Conservation (phyloP, 2,888 invertebrate species). For the Conistra vaccinii region DNA sequence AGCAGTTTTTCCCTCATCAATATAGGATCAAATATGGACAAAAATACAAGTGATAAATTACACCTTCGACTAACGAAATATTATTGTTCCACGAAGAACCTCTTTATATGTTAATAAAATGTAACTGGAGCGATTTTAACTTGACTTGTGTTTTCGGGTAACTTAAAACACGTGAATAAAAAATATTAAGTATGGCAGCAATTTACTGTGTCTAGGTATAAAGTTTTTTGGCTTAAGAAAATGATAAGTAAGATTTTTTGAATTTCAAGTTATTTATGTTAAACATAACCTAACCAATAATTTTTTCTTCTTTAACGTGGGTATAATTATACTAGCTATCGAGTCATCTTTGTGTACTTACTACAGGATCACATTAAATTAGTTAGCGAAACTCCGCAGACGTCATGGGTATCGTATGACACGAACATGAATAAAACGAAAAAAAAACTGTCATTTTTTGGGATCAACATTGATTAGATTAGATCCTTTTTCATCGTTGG, state of each 20-base stretch:
- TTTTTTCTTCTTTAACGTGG: not conserved
- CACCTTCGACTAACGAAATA: not conserved
- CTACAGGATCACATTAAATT: no score
- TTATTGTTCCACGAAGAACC: not conserved
- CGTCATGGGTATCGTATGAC: no score
- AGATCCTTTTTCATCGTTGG: no score
- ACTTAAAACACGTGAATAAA: not conserved
- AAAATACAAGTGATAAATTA: not conserved
- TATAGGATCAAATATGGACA: not conserved
- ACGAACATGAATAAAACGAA: not conserved
- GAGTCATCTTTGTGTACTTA: not conserved
- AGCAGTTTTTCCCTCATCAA: no score
- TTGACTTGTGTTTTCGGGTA: not conserved
- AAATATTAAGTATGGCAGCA: no score
- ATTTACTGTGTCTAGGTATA: not conserved
- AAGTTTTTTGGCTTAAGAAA: not conserved
- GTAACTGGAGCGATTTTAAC: slow-evolving; percentile 5
- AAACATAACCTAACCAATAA: not conserved
- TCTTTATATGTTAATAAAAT: not conserved
- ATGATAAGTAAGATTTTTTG: not conserved
- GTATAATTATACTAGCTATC: not conserved
- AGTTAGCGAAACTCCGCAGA: not conserved
- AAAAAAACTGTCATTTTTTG: not conserved
- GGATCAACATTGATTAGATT: not conserved
- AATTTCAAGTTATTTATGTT: not conserved